Base-by-base conservation (phyloP, 2,113 vertebrate species). In the Lepisosteus oculatus region DNA sequence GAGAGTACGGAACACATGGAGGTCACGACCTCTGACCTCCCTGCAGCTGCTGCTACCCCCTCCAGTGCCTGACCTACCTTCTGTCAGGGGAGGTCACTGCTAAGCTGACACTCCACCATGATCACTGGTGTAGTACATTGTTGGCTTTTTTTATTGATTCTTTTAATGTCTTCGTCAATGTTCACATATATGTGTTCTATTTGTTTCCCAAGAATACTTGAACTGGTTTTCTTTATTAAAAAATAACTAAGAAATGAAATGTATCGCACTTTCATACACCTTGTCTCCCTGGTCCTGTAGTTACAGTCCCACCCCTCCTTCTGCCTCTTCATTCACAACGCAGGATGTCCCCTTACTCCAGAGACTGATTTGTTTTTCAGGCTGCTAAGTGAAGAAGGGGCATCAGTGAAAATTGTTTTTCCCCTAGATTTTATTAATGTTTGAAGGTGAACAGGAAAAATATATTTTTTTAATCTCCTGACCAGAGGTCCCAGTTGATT, bases 201-300 rank as follows among this genome's bases (percentile, higher is more conserved):
- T 79, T 82, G 79, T 74, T 75, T 76, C 84, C 54, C 81, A 84
- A 85, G 79, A 87, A 86, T 88, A 93, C 90, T 93, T 93, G 91
- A 93, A 92, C 84, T 87, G 75, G 78, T 86, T 81, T 78, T 84
- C 84, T 80, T 87, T 84, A 88, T 90, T 91, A 88, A 90, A 90
- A 11, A 78, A 78, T 72, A 74, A 76, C 74, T 82, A 85, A 84
- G 84, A 81, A 83, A 87, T 62, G 77, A 75, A 81, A 77, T 80
- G 81, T 87, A 81, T 73, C 84, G 82, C 85, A 89, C 86, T 90
- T 90, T 89, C 87, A 85, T 77, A 80, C 80, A 74, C 61, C 6
- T 42, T 29, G 17, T 17, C 62, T 41, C 47, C 42, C 57, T 66
- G 76, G 47, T 9, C 56, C 12, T 65, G 74, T 76, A 76, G 0